Evolutionary conservation across 1,140 invertebrate genomes (phyloP), one percentile per base, ranked within the genome.

Genomic region (Papilio dardanus): DNA sequence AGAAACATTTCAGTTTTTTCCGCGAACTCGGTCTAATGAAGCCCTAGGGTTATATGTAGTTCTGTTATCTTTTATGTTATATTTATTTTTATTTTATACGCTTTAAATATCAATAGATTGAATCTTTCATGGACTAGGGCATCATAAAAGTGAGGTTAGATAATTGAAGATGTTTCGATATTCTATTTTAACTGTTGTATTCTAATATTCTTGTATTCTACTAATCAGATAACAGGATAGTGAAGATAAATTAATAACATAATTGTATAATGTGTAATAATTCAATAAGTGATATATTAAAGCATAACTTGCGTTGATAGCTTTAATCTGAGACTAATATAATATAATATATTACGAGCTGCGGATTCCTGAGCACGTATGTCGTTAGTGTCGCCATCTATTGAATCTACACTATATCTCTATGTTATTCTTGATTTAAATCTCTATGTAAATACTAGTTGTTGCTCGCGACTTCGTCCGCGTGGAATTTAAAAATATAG

Each of bases 251-350:
- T 71, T 71, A 71, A 50, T 50, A 37, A 71, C 42, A 2, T 71
- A 71, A 71, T 21, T 24, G n/a, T 71, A 54, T 71, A 71, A 71
- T 54, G 28, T 28, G n/a, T 5, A 28, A 54, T 31, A 33, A 71
- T 46, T 54, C 69, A 71, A 71, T 71, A 54, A 31, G 14, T 21
- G 50, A 71, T 42, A 71, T 71, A 54, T 54, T 71, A 21, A n/a
- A 54, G 30, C 69, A 71, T 71, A 71, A 71, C 40, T 54, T n/a
- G 42, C 33, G 40, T 54, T 71, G 69, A 71, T 71, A 71, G 69
- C 42, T 71, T 71, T 71, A 71, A 71, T 71, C 69, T 71, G 24
- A 54, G 24, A 71, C 69, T 54, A 71, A 71, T 71, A 71, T 71
- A 71, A 33, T 50, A 71, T 54, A 71, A 71, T 71, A 71, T 71